These are phyloP conservation scores for Eleginops maclovinus DNA, from an alignment of 2,113 vertebrate genomes.

Conservation along the genomic window DNA sequence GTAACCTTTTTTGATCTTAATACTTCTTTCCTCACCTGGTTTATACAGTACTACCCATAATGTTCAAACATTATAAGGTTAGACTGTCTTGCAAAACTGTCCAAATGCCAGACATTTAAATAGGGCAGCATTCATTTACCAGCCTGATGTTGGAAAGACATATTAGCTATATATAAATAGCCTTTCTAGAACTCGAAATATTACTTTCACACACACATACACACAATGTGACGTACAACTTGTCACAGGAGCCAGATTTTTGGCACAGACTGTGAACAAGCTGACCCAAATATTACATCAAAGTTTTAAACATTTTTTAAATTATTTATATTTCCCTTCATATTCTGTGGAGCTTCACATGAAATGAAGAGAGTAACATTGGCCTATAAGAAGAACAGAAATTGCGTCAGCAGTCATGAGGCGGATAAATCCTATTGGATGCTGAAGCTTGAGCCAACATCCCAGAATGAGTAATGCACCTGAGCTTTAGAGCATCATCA, in stretches of 20 bases:
- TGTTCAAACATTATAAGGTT: background rate
- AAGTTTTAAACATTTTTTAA: slow-evolving; percentile 42
- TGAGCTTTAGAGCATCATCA: slow-evolving; percentile 47
- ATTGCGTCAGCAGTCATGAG: slow-evolving; percentile 42
- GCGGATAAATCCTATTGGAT: slow-evolving; percentile 39
- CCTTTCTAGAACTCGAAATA: slow-evolving; percentile 40
- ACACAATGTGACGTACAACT: slow-evolving; percentile 17
- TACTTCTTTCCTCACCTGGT: too few relatives aligned
- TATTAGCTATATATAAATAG: slow-evolving; percentile 58
- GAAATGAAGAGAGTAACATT: slow-evolving; percentile 15
- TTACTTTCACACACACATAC: slow-evolving; percentile 29
- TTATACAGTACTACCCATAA: background rate
- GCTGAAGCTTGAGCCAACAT: slow-evolving; percentile 37
- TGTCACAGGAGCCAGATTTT: slow-evolving; percentile 26
- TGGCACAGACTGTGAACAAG: slow-evolving; percentile 39
- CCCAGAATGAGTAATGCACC: slow-evolving; percentile 40
- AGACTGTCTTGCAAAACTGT: slow-evolving; percentile 10
- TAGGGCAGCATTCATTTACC: slow-evolving; percentile 22
- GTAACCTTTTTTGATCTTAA: background rate
- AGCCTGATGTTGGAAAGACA: slow-evolving; percentile 8
- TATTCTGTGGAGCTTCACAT: background rate
- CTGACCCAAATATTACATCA: slow-evolving; percentile 57
- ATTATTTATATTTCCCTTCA: background rate
- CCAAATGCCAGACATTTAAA: slow-evolving; percentile 15
- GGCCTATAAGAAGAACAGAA: slow-evolving; percentile 16